Conservation (phyloP, 92 coral and sea anemone genomes). For the Zoanthus sansibaricus region DNA sequence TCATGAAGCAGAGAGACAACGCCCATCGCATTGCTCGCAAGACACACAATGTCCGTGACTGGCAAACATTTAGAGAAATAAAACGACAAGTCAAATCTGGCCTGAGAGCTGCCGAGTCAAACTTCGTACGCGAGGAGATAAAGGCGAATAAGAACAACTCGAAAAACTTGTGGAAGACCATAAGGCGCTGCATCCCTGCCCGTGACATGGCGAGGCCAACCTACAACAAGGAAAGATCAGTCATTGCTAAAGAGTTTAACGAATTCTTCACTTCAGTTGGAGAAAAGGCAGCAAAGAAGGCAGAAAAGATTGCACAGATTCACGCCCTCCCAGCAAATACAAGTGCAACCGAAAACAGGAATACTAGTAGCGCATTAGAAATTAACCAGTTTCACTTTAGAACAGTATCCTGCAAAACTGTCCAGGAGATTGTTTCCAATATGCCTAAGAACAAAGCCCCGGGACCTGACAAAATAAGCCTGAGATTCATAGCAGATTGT, state of each 20-base stretch:
- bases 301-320: constrained; percentile 13
- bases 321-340: constrained; percentile 17
- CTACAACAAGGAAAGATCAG: constrained; percentile 14
- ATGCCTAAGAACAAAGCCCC: constrained; percentile 51
- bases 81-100: constrained; percentile 26
- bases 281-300: constrained; percentile 35
- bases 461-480: constrained; percentile 37
- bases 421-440: constrained; percentile 6
- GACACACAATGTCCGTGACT: constrained; percentile 19
- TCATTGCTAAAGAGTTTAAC: constrained; percentile 44
- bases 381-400: constrained; percentile 1
- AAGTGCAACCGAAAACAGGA: constrained; percentile 18
- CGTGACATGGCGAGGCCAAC: constrained; percentile 23
- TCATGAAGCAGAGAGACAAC: constrained; percentile 22
- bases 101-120: constrained; percentile 32
- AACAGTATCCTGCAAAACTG: not conserved
- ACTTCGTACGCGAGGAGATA: constrained; percentile 23
- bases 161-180: constrained; percentile 24
- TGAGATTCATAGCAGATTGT: constrained; percentile 31
- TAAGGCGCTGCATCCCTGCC: constrained; percentile 32
- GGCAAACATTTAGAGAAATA: constrained; percentile 22
- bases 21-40: constrained; percentile 28
- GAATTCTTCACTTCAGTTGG: constrained; percentile 61
- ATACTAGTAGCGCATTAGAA: not conserved
- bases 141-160: constrained; percentile 10